phyloP scores from a whole-genome alignment of 2,797 vertebrate genomes.

The Pempheris klunzingeri region DNA sequence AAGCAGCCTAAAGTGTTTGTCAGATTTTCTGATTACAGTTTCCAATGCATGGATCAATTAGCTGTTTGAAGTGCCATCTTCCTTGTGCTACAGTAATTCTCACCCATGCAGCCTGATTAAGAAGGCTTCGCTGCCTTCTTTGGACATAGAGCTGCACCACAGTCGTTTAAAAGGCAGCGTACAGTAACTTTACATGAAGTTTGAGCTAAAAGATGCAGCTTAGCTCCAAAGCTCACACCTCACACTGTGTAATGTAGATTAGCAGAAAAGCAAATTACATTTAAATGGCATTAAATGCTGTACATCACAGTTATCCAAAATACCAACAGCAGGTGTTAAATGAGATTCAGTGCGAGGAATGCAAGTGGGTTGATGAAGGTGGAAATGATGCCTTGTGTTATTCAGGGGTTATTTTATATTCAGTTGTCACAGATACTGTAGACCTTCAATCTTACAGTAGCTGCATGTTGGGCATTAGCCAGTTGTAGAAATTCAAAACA shows the following conservation, averaged over 20 bases:
- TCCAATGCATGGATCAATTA: constrained; percentile 74
- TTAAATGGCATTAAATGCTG: constrained; percentile 63
- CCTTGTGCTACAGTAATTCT: constrained; percentile 55
- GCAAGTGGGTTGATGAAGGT: constrained; percentile 50
- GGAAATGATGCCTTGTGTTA: constrained; percentile 50
- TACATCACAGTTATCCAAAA: constrained; percentile 59
- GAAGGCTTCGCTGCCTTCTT: constrained; percentile 11
- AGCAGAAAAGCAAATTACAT: constrained; percentile 36
- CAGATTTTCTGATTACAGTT: constrained; percentile 71
- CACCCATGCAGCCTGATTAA: constrained; percentile 50
- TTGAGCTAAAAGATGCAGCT: constrained; percentile 6
- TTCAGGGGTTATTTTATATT: constrained; percentile 66
- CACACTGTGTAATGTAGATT: constrained; percentile 38
- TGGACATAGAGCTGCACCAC: not conserved
- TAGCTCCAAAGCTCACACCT: constrained; percentile 6
- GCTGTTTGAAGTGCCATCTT: constrained; percentile 73
- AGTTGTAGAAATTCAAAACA: constrained; percentile 26
- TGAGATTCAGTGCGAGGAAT: constrained; percentile 75
- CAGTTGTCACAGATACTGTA: constrained; percentile 39
- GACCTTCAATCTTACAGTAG: constrained; percentile 31
- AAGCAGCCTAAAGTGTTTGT: constrained; percentile 65
- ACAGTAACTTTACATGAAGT: constrained; percentile 26
- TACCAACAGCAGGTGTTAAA: constrained; percentile 76
- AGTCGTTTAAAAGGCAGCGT: constrained; percentile 32
- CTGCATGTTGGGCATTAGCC: constrained; percentile 26